These are phyloP conservation scores for Pantherophis alleghaniensis DNA, from an alignment of 2,797 vertebrate species.

Conservation along the genomic window DNA sequence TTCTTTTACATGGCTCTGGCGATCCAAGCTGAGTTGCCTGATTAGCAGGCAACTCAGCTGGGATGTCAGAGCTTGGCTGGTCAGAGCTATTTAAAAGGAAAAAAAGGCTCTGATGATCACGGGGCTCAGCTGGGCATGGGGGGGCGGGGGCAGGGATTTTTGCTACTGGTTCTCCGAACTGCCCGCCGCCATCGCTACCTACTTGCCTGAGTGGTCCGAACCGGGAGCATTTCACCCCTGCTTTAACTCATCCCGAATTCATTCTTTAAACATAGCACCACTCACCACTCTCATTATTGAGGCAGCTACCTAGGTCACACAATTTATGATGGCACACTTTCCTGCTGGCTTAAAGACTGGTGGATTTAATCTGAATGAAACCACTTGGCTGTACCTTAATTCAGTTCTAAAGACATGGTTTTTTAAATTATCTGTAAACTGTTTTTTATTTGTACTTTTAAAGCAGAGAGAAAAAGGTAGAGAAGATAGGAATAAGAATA, in stretches of 20 bases:
- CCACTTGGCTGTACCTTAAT: slow-evolving; percentile 41
- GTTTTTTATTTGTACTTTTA: slow-evolving; percentile 47
- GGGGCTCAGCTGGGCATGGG: too few species aligned
- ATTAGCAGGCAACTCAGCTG: too few species aligned
- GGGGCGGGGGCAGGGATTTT: too few species aligned
- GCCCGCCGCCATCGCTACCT: too few species aligned
- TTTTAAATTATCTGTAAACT: slow-evolving; percentile 47
- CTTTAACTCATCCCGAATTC: background rate
- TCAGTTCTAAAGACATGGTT: slow-evolving; percentile 52
- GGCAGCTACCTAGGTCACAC: background rate
- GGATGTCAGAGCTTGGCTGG: too few species aligned
- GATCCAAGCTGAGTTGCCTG: too few species aligned
- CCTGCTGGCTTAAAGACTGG: background rate
- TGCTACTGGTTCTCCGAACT: too few species aligned
- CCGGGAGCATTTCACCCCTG: too few species aligned
- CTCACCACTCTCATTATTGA: background rate
- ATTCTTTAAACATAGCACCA: background rate
- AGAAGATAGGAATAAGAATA: background rate
- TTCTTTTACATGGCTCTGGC: too few species aligned
- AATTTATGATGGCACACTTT: background rate
- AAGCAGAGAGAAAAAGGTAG: background rate
- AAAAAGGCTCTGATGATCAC: too few species aligned
- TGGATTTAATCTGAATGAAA: background rate
- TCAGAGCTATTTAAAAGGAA: too few species aligned
- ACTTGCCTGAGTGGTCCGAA: too few species aligned